A percentile compares a stretch with the other conserved stretches of the same genome.
Evolutionary conservation across 2,888 invertebrate genomes (phyloP).

Genomic region (Parasteatoda lunata): DNA sequence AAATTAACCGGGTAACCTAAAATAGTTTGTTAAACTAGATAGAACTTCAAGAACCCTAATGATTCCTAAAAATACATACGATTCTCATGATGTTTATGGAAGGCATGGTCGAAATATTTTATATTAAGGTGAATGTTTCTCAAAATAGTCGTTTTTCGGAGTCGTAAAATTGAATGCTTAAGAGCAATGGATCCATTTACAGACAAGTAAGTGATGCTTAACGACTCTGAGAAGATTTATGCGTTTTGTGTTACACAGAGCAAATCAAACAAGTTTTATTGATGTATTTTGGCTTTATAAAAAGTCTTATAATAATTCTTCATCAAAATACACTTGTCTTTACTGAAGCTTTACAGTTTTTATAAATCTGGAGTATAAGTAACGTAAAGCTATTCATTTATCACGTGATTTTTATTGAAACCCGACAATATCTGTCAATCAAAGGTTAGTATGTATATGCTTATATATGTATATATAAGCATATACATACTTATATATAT

Average conservation of each 20-base stretch:
- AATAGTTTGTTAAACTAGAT: background rate
- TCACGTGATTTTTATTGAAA: no score
- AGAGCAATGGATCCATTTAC: background rate
- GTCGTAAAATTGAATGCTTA: background rate
- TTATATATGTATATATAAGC: no score
- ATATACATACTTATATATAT: no score
- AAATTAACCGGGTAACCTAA: background rate
- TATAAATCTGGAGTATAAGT: no score
- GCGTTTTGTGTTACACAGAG: background rate
- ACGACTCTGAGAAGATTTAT: background rate
- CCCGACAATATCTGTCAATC: no score
- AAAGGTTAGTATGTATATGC: no score
- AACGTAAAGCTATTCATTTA: no score
- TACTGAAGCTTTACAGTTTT: no score
- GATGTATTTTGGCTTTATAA: no score
- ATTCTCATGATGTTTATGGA: background rate
- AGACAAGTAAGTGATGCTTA: background rate
- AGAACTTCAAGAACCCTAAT: background rate
- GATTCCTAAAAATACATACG: background rate
- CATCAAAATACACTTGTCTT: no score
- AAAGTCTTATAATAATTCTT: no score
- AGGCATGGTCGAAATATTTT: constrained; percentile 1
- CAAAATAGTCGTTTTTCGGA: background rate
- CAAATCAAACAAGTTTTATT: no score
- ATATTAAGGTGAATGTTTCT: background rate